Evolutionary conservation across 2,797 vertebrate genomes (phyloP).

Genomic region (Alcedo quadribrachys): DNA sequence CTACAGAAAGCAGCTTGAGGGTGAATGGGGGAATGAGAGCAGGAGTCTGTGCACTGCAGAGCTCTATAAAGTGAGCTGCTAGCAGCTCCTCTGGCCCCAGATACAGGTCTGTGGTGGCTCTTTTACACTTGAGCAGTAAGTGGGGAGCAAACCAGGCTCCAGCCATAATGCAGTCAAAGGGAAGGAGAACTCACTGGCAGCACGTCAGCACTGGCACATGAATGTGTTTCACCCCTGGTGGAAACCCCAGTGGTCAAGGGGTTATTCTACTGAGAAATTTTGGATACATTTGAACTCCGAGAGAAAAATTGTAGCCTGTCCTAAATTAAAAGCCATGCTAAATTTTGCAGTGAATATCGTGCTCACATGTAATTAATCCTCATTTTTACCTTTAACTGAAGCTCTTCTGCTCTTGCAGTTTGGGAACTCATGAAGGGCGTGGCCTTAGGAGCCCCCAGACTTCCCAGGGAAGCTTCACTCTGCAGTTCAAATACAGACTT

Average conservation of each 20-base stretch:
- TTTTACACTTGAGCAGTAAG: neutral
- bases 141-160: neutral
- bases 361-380: neutral
- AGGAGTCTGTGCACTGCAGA: neutral
- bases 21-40: neutral
- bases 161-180: neutral
- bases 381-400: neutral
- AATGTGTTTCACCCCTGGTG: accelerated
- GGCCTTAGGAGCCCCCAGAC: neutral
- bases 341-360: neutral
- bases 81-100: neutral
- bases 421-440: neutral
- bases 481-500: neutral
- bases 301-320: neutral
- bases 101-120: neutral
- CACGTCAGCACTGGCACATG: neutral
- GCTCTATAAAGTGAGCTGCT: neutral
- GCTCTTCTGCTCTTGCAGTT: neutral
- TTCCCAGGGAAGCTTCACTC: neutral
- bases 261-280: neutral
- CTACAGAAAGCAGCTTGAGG: neutral
- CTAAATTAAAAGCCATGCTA: neutral
- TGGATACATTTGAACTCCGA: neutral
- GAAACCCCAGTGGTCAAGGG: accelerated
- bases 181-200: neutral